A percentile compares a stretch with the other conserved stretches of the same genome.
These are phyloP conservation scores for Drosophila monieri DNA, from an alignment of 2,888 invertebrate genomes.

Conservation along the genomic window DNA sequence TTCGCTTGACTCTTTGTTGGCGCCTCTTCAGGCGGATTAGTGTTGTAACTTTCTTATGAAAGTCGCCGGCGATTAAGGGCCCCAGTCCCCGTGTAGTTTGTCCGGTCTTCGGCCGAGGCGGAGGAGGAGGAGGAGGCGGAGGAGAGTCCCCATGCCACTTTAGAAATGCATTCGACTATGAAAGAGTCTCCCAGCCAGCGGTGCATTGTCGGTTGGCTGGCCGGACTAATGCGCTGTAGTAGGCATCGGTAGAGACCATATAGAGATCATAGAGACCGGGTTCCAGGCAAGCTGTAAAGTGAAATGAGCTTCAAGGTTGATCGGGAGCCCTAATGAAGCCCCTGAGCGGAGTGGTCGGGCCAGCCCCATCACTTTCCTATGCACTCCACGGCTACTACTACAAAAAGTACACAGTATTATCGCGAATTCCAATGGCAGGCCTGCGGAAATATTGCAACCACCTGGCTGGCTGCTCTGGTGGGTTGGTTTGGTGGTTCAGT, in stretches of 20 bases:
- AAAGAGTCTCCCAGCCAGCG: constrained; percentile 13
- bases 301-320: constrained; percentile 32
- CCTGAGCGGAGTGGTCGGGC: too few species aligned
- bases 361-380: not conserved
- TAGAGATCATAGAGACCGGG: too few species aligned
- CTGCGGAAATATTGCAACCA: constrained; percentile 22
- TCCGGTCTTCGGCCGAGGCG: not conserved
- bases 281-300: constrained; percentile 9
- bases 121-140: not conserved
- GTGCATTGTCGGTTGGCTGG: constrained; percentile 32
- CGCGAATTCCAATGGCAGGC: constrained; percentile 1
- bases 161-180: constrained; percentile 41
- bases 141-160: not conserved
- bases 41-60: constrained; percentile 74
- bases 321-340: constrained; percentile 2
- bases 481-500: constrained; percentile 11
- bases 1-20: constrained; percentile 26
- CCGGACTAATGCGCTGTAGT: constrained; percentile 34
- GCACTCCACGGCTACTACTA: too few species aligned
- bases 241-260: not conserved
- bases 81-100: constrained; percentile 1
- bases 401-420: not conserved
- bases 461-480: constrained; percentile 10
- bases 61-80: constrained; percentile 67
- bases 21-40: constrained; percentile 47